Evolutionary conservation across 2,888 invertebrate genomes (phyloP).

Genomic region (Oscheius sp.): DNA sequence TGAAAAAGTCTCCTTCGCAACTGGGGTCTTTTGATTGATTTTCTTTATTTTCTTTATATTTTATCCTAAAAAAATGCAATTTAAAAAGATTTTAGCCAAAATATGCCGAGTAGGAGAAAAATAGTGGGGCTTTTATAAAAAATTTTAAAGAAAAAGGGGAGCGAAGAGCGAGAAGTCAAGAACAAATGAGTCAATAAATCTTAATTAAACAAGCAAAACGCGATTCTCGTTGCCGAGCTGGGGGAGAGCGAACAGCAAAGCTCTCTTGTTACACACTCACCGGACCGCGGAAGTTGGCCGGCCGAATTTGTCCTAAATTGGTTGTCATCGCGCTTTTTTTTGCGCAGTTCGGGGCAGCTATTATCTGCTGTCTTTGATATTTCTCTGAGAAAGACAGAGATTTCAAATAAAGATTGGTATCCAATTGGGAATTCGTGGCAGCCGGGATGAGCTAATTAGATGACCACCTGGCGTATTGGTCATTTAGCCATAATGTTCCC

Average conservation of each 20-base stretch:
- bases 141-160: background rate
- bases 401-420: too few relatives aligned
- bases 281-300: background rate
- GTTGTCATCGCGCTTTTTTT: slow-evolving; percentile 6
- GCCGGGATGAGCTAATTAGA: background rate
- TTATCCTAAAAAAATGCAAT: background rate
- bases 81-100: background rate
- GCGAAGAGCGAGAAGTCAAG: background rate
- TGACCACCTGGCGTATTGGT: background rate
- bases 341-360: background rate
- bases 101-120: background rate
- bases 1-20: background rate
- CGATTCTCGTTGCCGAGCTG: background rate
- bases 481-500: too few relatives aligned
- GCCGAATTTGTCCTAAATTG: slow-evolving; percentile 6
- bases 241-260: slow-evolving; percentile 6
- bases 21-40: background rate
- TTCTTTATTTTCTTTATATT: background rate
- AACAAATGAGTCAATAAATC: slow-evolving; percentile 10
- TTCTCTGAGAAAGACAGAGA: too few relatives aligned
- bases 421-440: background rate
- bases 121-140: background rate
- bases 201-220: slow-evolving; percentile 14
- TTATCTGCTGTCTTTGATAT: background rate
- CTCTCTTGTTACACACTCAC: background rate